A percentile compares a stretch with the other conserved stretches of the same genome.
Conservation (phyloP, 2,113 vertebrate genomes). For the Butorides virescens region DNA sequence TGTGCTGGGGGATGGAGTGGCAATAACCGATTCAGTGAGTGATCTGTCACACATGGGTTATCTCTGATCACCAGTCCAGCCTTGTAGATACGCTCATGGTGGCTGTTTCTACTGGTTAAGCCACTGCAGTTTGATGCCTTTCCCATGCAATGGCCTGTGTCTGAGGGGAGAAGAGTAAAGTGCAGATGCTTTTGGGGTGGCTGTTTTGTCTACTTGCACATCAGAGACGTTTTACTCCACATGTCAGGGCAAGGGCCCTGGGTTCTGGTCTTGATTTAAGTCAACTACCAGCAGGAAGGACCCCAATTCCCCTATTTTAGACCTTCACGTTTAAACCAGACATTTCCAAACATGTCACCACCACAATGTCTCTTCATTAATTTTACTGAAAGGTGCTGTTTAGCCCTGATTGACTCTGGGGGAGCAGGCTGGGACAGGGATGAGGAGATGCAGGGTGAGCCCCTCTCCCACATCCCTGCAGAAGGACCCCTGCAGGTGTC, state of each 20-base stretch:
- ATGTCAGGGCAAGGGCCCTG: background rate
- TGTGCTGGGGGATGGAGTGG: background rate
- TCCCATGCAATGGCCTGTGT: background rate
- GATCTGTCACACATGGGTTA: fast-evolving
- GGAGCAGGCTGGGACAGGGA: fast-evolving
- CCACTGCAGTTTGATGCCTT: background rate
- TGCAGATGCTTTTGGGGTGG: background rate
- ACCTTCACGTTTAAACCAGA: fast-evolving
- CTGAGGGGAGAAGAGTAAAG: background rate
- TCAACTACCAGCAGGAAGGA: background rate
- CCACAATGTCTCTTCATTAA: background rate
- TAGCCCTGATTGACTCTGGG: background rate
- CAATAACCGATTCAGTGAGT: background rate
- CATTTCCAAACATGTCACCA: fast-evolving
- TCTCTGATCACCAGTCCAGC: background rate
- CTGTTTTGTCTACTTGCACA: background rate
- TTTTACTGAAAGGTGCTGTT: background rate
- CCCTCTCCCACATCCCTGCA: background rate
- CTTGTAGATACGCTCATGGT: fast-evolving
- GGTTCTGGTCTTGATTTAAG: background rate
- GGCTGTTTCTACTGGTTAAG: background rate
- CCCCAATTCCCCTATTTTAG: background rate
- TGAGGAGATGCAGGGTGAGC: background rate
- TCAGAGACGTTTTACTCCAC: fast-evolving
- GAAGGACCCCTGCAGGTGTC: background rate